Evolutionary conservation across 2,113 vertebrate genomes (phyloP).

Genomic region (Sialia sialis): DNA sequence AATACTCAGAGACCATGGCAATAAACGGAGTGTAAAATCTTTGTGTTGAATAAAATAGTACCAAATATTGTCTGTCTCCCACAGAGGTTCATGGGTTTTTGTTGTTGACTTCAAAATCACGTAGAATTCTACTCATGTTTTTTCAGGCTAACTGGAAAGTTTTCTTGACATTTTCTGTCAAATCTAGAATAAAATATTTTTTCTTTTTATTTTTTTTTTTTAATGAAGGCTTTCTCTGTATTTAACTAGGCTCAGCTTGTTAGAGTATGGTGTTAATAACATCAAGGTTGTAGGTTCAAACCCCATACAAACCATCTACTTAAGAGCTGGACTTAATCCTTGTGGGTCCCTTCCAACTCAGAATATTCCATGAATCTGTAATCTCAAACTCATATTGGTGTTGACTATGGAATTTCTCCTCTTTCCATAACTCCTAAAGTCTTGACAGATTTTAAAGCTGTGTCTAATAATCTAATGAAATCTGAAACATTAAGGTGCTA

Average conservation of each 20-base stretch:
- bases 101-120: neutral
- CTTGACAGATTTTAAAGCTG: neutral
- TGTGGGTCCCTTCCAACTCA: neutral
- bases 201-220: neutral
- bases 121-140: neutral
- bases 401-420: neutral
- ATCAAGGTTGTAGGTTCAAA: neutral
- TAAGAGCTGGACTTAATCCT: neutral
- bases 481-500: neutral
- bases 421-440: neutral
- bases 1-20: neutral
- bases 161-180: neutral
- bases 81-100: neutral
- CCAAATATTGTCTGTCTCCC: neutral
- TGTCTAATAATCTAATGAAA: neutral
- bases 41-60: neutral
- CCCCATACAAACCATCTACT: neutral
- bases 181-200: neutral
- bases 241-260: neutral
- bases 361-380: neutral
- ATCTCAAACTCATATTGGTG: neutral
- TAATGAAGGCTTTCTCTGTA: neutral
- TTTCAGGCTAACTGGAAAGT: neutral
- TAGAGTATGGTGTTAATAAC: neutral
- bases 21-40: neutral